These are phyloP conservation scores for Macrotis lagotis DNA, from an alignment of 2,113 vertebrate genomes.

Conservation along the genomic window DNA sequence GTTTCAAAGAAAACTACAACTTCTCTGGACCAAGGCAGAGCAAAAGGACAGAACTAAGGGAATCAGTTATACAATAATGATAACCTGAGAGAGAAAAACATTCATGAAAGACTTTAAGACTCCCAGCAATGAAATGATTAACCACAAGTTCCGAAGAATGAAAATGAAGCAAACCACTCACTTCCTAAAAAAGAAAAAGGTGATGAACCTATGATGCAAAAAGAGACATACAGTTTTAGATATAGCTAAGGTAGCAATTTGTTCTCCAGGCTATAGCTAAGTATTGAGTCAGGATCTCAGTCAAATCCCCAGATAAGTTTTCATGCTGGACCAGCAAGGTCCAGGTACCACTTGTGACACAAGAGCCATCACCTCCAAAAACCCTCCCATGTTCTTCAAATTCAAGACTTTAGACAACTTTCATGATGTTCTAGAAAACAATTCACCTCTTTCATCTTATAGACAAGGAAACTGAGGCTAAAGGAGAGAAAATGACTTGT, in stretches of 20 bases:
- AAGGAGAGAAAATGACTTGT: neutral
- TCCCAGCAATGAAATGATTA: neutral
- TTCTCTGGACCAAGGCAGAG: neutral
- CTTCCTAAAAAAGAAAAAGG: neutral
- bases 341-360: no score
- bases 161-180: neutral
- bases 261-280: neutral
- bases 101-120: neutral
- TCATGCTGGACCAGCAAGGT: neutral
- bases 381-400: neutral
- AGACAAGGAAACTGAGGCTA: neutral
- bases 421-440: neutral
- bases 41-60: neutral
- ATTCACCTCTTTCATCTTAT: neutral
- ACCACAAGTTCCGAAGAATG: neutral
- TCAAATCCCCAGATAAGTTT: neutral
- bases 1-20: neutral
- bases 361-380: neutral
- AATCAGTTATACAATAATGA: neutral
- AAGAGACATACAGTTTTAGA: neutral
- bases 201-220: neutral
- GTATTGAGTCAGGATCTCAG: neutral
- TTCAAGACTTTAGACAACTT: neutral
- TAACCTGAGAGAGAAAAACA: neutral
- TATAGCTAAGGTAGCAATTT: neutral